A percentile compares a stretch with the other conserved stretches of the same genome.
phyloP scores from a whole-genome alignment of 2,888 invertebrate species.

The Stenotaenia linearis region DNA sequence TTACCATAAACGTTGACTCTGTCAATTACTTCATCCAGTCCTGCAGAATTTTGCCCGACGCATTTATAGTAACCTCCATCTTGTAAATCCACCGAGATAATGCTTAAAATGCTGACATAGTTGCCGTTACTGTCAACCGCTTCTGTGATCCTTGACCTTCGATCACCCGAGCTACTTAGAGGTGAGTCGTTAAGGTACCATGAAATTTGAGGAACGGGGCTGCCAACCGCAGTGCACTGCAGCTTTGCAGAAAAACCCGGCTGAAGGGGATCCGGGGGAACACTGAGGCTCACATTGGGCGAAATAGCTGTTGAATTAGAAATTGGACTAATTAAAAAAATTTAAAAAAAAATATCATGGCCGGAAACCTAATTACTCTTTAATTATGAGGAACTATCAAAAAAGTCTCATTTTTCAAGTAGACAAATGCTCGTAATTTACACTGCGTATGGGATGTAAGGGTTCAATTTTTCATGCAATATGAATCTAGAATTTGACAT shows the following conservation, averaged over 20 bases:
- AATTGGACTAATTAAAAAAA: background rate
- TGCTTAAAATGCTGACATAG: slow-evolving; percentile 1
- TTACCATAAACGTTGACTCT: slow-evolving; percentile 22
- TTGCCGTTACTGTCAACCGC: slow-evolving; percentile 27
- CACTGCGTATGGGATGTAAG: background rate
- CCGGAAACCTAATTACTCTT: background rate
- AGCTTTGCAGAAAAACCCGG: background rate
- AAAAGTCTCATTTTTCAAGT: background rate
- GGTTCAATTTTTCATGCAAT: background rate
- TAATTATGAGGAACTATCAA: background rate
- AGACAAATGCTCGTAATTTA: background rate
- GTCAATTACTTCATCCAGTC: background rate
- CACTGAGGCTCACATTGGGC: background rate
- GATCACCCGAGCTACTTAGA: background rate
- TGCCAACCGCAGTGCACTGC: slow-evolving; percentile 24
- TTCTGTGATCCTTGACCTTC: slow-evolving; percentile 7
- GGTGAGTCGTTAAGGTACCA: slow-evolving; percentile 24
- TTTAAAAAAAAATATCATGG: background rate
- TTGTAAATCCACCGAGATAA: slow-evolving; percentile 27
- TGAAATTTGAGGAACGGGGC: slow-evolving; percentile 1
- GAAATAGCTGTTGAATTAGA: slow-evolving; percentile 21
- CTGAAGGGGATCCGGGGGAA: background rate
- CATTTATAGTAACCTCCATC: slow-evolving; percentile 31
- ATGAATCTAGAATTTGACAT: background rate
- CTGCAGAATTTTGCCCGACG: background rate